Evolutionary conservation across 2,113 vertebrate species (phyloP).

Genomic region (Lophotis ruficrista): DNA sequence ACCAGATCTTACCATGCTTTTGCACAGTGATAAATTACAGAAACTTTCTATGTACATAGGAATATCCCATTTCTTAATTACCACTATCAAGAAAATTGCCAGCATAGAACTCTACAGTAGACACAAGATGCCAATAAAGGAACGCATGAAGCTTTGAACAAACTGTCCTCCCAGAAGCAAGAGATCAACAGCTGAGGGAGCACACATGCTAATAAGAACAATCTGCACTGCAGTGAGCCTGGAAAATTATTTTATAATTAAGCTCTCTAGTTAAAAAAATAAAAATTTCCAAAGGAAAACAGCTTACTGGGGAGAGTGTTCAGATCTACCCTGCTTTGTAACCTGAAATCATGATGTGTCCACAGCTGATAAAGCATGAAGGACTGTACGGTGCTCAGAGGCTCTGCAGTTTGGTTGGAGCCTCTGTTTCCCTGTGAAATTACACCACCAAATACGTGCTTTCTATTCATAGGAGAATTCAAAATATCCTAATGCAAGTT

Average conservation of each 20-base stretch:
- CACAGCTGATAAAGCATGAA: neutral
- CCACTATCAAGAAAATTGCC: neutral
- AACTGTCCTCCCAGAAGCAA: neutral
- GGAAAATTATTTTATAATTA: neutral
- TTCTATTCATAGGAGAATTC: neutral
- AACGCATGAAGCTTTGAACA: neutral
- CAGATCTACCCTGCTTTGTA: neutral
- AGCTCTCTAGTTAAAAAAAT: neutral
- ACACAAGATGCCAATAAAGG: neutral
- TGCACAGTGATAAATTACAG: neutral
- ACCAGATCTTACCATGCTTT: neutral
- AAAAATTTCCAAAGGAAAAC: neutral
- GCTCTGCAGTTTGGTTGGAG: neutral
- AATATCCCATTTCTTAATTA: neutral
- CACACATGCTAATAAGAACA: neutral
- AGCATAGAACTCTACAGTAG: neutral
- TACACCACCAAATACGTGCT: neutral
- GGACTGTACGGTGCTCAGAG: neutral
- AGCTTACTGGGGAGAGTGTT: neutral
- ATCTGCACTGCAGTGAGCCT: neutral
- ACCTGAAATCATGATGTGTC: accelerated
- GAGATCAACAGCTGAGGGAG: neutral
- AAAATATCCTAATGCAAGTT: neutral
- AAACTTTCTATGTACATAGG: neutral
- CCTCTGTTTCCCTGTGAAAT: neutral